Base-by-base conservation (phyloP, 2,888 invertebrate species). In the Calameuta filiformis region DNA sequence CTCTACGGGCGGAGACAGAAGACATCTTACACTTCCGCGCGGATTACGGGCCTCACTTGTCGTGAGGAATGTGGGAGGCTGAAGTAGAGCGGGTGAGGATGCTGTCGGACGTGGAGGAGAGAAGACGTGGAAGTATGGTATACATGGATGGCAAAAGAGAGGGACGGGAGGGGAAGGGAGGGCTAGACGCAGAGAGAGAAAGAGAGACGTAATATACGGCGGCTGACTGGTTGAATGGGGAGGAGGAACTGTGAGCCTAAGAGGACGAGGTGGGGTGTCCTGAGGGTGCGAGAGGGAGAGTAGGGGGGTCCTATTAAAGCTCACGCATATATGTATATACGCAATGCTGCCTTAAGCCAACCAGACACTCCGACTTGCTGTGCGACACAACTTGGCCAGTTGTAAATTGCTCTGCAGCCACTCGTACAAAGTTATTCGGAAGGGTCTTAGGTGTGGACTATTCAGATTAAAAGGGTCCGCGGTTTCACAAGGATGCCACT, bases 11-110 rank as follows among this genome's bases (percentile, higher is more conserved):
- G 77, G 69, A 33, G 73, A 78, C 75, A 78, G 75, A 76, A 76
- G 78, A 75, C 78, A 78, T 78, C 78, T 78, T 75, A 78, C 78
- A 78, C 78, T 78, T 76, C 75, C 78, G 75, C 78, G 34, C 71
- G 75, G 78, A 78, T 78, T 78, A 78, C 78, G 56, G 31, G 76
- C 73, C 78, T 78, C 78, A 73, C 78, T 78, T 78, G 78, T 78
- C 75, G 71, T 35, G 40, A 31, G 78, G 78, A 78, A 78, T 78
- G 71, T 76, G 56, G 75, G 69, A 33, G 69, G 33, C 30, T 4
- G 69, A 69, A 33, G 33, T 30, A 30, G 69, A n/a, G 69, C 12
- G 11, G 30, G 69, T 0, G 69, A 69, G 69, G 11, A 69, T 1
- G 69, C 33, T 33, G 69, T 69, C 69, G 30, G 30, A 69, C 69